These are phyloP conservation scores for Mormoops blainvillei DNA, from an alignment of 2,113 vertebrate genomes.

Conservation along the genomic window DNA sequence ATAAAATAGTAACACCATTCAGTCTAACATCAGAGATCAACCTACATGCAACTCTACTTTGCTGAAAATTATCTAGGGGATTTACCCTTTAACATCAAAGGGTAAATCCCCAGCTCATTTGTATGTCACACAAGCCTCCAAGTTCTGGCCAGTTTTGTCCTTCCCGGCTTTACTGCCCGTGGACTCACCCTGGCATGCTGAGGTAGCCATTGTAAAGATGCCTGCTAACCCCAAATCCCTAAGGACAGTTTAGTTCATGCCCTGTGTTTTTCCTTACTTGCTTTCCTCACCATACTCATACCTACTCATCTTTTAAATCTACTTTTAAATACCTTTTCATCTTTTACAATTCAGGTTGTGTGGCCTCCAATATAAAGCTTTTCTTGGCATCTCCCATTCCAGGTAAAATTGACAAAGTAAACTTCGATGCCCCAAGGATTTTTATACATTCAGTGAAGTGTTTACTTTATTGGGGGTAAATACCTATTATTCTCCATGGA, in stretches of 20 bases:
- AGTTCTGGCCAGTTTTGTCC: background rate
- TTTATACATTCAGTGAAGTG: background rate
- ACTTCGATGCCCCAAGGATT: background rate
- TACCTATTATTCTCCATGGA: background rate
- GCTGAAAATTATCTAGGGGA: background rate
- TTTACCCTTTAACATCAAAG: background rate
- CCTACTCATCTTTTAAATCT: background rate
- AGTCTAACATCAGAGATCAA: background rate
- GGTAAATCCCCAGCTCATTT: background rate
- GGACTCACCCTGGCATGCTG: background rate
- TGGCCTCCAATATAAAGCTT: background rate
- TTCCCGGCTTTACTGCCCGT: background rate
- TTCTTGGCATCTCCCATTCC: background rate
- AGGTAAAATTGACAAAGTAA: background rate
- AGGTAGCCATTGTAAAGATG: background rate
- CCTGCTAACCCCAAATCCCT: background rate
- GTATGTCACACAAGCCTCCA: background rate
- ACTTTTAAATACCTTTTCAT: background rate
- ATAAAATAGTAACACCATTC: background rate
- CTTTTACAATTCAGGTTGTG: background rate
- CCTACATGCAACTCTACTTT: background rate
- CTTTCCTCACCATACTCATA: background rate
- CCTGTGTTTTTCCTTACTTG: background rate
- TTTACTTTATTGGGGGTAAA: background rate
- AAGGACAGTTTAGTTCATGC: background rate